phyloP scores from a whole-genome alignment of 2,797 vertebrate species.

The Alca torda region DNA sequence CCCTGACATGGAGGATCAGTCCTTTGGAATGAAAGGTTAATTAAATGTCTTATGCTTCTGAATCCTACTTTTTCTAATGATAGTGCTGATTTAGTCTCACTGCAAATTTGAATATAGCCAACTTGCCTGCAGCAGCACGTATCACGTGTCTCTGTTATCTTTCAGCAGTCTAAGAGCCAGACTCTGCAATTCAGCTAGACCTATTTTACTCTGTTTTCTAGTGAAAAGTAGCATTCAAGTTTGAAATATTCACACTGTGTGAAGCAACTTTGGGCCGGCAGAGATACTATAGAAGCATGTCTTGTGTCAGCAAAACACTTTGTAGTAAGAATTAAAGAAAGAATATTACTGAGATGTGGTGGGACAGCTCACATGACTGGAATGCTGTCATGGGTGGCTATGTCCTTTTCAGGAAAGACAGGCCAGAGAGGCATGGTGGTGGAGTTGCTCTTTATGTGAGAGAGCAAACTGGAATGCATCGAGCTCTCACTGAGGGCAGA shows the following conservation, averaged over 20 bases:
- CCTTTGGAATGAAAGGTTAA: conserved; percentile 6
- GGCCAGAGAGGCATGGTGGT: too few relatives aligned
- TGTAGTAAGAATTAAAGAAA: not conserved
- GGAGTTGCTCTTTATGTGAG: too few relatives aligned
- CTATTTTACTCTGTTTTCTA: not conserved
- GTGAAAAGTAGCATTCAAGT: not conserved
- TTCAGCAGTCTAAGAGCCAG: not conserved
- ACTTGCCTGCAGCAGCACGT: not conserved
- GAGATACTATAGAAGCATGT: not conserved
- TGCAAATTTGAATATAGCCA: not conserved
- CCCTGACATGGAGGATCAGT: not conserved
- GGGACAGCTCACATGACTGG: too few relatives aligned
- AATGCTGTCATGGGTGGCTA: too few relatives aligned
- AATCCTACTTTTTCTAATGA: not conserved
- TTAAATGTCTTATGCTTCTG: not conserved
- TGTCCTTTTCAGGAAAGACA: too few relatives aligned
- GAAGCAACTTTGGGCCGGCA: not conserved
- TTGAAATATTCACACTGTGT: not conserved
- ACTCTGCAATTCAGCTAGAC: not conserved
- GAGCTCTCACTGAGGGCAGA: too few relatives aligned
- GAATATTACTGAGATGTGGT: too few relatives aligned
- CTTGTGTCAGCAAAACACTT: not conserved
- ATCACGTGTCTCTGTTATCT: not conserved
- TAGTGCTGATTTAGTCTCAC: not conserved
- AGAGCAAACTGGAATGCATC: too few relatives aligned